These are phyloP conservation scores for Paracentrotus lividus DNA, from an alignment of 53 echinoderm and acorn worm species.

Conservation along the genomic window DNA sequence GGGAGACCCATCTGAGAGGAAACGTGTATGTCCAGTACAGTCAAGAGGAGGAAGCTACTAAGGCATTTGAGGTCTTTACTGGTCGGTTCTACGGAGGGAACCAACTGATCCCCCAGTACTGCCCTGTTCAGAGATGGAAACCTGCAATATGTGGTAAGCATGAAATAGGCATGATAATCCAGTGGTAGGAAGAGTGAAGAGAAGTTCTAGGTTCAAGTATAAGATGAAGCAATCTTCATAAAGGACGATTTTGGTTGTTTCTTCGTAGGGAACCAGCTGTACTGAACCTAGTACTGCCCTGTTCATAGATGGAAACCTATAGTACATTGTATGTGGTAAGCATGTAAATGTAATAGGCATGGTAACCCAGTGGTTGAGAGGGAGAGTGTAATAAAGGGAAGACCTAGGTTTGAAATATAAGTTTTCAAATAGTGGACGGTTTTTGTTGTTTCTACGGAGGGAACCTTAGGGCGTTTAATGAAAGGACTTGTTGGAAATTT, in stretches of 20 bases:
- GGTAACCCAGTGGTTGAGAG: too few relatives aligned
- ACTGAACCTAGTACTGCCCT: constrained; percentile 81
- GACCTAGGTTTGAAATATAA: too few relatives aligned
- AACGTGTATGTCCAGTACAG: constrained; percentile 96
- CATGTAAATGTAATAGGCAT: too few relatives aligned
- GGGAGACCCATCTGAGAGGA: constrained; percentile 95
- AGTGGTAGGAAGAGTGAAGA: too few relatives aligned
- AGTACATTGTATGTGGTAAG: constrained; percentile 91
- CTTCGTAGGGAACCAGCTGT: constrained; percentile 90
- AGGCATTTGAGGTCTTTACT: constrained; percentile 79
- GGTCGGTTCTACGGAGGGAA: constrained; percentile 95
- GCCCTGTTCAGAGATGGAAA: constrained; percentile 90
- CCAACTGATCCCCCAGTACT: constrained; percentile 80
- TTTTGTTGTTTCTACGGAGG: constrained; percentile 93
- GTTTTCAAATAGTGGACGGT: too few relatives aligned
- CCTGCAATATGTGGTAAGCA: constrained; percentile 94
- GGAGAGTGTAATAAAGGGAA: too few relatives aligned
- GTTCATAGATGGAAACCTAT: constrained; percentile 92
- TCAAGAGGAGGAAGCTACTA: constrained; percentile 82
- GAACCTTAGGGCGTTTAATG: too few relatives aligned
- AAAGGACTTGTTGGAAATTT: too few relatives aligned
- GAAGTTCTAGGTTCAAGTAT: too few relatives aligned
- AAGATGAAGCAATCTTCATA: too few relatives aligned
- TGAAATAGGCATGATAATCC: too few relatives aligned
- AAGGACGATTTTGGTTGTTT: constrained; percentile 84